phyloP scores from a whole-genome alignment of 2,797 vertebrate genomes.

The Manis pentadactyla region DNA sequence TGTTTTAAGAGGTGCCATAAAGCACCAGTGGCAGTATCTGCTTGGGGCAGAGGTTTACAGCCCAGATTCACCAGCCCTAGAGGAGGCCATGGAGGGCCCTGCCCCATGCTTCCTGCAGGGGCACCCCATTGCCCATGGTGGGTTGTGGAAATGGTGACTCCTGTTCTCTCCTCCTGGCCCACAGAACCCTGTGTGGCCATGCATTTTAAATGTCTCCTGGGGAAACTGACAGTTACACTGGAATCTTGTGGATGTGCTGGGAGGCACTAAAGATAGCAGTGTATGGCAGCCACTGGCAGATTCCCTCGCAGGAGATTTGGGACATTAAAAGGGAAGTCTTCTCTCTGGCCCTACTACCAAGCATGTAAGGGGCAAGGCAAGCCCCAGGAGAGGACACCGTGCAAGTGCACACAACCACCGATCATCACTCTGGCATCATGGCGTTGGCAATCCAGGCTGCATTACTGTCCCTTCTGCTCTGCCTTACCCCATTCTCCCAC shows the following conservation, averaged over 20 bases:
- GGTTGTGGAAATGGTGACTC: not conserved
- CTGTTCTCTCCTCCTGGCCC: not conserved
- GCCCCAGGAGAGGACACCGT: not conserved
- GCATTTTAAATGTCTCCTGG: not conserved
- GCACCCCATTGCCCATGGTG: not conserved
- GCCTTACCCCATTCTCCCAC: fast-evolving
- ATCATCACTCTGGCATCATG: not conserved
- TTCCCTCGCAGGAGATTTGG: not conserved
- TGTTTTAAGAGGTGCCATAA: not conserved
- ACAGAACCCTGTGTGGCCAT: fast-evolving
- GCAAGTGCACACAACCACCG: not conserved
- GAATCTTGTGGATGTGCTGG: not conserved
- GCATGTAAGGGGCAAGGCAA: not conserved
- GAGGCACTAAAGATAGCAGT: not conserved
- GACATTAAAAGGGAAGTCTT: not conserved
- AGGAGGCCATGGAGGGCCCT: not conserved
- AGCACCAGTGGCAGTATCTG: not conserved
- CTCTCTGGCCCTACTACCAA: not conserved
- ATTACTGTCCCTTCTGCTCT: not conserved
- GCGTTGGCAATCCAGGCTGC: not conserved
- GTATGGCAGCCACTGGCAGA: not conserved
- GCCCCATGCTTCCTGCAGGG: not conserved
- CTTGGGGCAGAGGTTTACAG: not conserved
- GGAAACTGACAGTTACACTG: not conserved
- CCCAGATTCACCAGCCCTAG: fast-evolving